These are phyloP conservation scores for Parasteatoda lunata DNA, from an alignment of 2,888 invertebrate species.

Conservation along the genomic window DNA sequence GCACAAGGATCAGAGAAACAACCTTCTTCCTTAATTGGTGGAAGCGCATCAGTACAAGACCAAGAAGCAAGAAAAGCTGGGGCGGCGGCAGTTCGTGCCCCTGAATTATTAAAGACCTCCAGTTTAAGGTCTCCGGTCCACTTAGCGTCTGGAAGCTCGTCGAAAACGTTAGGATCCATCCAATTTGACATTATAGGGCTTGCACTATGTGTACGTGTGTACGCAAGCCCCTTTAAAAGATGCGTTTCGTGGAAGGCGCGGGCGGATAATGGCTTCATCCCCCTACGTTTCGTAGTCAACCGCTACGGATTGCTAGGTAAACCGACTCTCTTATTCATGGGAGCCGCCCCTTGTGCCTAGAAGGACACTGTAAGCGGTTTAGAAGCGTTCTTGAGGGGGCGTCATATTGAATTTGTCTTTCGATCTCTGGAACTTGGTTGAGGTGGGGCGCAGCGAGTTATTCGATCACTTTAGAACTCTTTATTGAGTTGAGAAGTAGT, in stretches of 20 bases:
- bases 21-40: slow-evolving; percentile 56
- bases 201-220: not conserved
- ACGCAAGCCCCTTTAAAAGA: not conserved
- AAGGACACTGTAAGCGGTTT: slow-evolving; percentile 44
- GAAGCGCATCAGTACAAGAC: slow-evolving; percentile 11
- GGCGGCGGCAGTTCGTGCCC: not conserved
- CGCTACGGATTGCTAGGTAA: slow-evolving; percentile 57
- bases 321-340: slow-evolving; percentile 52
- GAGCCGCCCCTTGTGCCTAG: not conserved
- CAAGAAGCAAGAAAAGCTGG: not conserved
- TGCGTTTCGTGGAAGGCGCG: not conserved
- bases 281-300: slow-evolving; percentile 21
- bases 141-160: slow-evolving; percentile 27
- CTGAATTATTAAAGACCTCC: slow-evolving; percentile 57
- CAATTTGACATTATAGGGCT: slow-evolving; percentile 47
- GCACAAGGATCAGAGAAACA: slow-evolving; percentile 28
- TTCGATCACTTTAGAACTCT: not conserved
- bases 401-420: slow-evolving; percentile 45
- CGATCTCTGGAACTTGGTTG: slow-evolving; percentile 12
- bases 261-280: slow-evolving; percentile 30
- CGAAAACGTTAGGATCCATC: slow-evolving; percentile 43
- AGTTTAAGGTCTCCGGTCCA: slow-evolving; percentile 48
- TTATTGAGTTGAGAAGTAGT: slow-evolving; percentile 16
- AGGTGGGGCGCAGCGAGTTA: not conserved
- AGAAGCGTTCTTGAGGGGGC: slow-evolving; percentile 16